phyloP scores from a whole-genome alignment of 2,113 vertebrate species.

The Centropus unirufus region DNA sequence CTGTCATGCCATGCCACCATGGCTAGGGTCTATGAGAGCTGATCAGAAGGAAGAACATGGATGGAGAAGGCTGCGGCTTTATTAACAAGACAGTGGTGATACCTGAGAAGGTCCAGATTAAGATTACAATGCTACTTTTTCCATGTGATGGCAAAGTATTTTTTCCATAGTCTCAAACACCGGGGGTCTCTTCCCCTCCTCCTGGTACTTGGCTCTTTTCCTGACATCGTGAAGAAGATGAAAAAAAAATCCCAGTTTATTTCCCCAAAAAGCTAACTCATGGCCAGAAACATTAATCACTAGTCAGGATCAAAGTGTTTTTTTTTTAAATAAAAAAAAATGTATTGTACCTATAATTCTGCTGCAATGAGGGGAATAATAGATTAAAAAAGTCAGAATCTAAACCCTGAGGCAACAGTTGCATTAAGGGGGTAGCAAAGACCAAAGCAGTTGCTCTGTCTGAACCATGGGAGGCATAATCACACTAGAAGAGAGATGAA shows the following conservation, averaged over 20 bases:
- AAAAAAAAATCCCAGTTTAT: not conserved
- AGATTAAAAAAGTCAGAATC: not conserved
- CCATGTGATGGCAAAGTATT: not conserved
- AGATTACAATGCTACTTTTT: not conserved
- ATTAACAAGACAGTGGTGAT: not conserved
- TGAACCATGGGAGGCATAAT: not conserved
- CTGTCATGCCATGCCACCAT: not conserved
- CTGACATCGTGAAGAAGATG: not conserved
- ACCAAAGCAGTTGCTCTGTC: not conserved
- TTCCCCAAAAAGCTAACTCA: not conserved
- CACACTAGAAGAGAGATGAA: not conserved
- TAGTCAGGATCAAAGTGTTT: not conserved
- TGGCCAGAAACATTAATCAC: not conserved
- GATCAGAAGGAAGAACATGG: not conserved
- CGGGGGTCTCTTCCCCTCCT: not conserved
- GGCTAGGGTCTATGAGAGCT: not conserved
- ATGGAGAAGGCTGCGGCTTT: not conserved
- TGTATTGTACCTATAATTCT: not conserved
- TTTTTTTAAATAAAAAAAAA: not conserved
- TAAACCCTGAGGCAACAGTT: not conserved
- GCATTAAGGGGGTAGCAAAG: not conserved
- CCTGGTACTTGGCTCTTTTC: not conserved
- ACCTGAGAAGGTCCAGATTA: not conserved
- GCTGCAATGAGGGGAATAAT: too few species aligned
- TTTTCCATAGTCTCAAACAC: not conserved